A percentile compares a stretch with the other conserved stretches of the same genome.
Evolutionary conservation across 2,797 vertebrate genomes (phyloP).

Genomic region (Astyanax mexicanus): DNA sequence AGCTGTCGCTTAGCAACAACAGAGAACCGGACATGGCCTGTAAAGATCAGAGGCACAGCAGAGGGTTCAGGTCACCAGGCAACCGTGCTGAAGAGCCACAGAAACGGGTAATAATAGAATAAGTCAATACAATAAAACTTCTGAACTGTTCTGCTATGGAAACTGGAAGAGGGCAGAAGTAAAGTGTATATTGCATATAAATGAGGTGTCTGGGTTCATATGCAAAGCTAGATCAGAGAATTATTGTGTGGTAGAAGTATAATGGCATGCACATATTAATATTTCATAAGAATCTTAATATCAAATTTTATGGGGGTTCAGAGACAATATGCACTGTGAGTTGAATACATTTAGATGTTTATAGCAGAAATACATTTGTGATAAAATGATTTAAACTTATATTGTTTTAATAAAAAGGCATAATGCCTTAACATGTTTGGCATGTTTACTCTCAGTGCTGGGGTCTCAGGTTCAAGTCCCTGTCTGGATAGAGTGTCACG

Average conservation of each 20-base stretch:
- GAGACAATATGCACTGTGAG: too few species aligned
- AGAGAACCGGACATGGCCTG: background rate
- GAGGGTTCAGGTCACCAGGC: slow-evolving; percentile 18
- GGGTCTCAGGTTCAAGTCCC: too few species aligned
- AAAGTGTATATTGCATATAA: background rate
- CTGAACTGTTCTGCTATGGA: background rate
- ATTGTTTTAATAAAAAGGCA: too few species aligned
- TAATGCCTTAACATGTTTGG: too few species aligned
- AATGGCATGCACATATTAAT: background rate
- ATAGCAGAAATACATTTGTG: too few species aligned
- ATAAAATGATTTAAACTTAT: too few species aligned
- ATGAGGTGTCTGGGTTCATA: background rate
- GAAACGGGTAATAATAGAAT: background rate
- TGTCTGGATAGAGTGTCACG: too few species aligned
- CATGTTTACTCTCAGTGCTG: too few species aligned
- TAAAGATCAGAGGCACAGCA: background rate
- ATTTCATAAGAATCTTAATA: too few species aligned
- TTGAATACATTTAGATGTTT: too few species aligned
- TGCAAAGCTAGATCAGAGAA: background rate
- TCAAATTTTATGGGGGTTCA: too few species aligned
- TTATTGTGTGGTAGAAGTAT: background rate
- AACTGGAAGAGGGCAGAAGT: background rate
- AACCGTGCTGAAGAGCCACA: background rate
- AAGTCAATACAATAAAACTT: too few species aligned
- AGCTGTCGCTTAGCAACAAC: background rate